A percentile compares a stretch with the other conserved stretches of the same genome.
Evolutionary conservation across 2,888 invertebrate genomes (phyloP).

Genomic region (Heliothis peltigera): DNA sequence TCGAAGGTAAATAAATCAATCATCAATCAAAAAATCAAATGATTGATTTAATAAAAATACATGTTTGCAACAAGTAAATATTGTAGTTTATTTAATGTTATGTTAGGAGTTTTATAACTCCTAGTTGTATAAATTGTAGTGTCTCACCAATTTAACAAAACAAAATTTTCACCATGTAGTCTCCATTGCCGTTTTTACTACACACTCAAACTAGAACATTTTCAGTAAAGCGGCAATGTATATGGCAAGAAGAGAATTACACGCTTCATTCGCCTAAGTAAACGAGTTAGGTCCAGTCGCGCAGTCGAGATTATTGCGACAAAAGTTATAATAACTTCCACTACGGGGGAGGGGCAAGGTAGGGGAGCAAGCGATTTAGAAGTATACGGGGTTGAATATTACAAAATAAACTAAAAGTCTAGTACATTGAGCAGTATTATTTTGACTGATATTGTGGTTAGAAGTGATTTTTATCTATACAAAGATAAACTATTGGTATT

Average conservation of each 20-base stretch:
- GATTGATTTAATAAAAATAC: no score
- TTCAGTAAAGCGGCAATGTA: slow-evolving; percentile 7
- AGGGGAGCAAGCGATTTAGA: neutral
- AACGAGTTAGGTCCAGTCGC: slow-evolving; percentile 59
- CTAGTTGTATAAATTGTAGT: no score
- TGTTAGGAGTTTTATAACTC: no score
- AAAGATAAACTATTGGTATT: no score
- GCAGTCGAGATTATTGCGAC: slow-evolving; percentile 64
- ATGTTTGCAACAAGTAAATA: no score
- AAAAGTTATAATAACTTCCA: slow-evolving; percentile 71
- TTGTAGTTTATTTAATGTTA: no score
- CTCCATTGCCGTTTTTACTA: neutral
- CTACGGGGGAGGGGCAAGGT: slow-evolving; percentile 7
- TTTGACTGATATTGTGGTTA: no score
- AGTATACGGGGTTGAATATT: neutral
- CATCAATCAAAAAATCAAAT: no score
- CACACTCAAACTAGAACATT: neutral
- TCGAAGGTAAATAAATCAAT: no score
- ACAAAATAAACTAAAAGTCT: neutral
- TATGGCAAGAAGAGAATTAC: slow-evolving; percentile 13
- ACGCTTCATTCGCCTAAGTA: slow-evolving; percentile 47
- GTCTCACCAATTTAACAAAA: neutral
- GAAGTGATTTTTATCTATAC: no score
- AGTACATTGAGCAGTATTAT: no score
- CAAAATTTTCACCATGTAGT: neutral